These are phyloP conservation scores for Mesorhabditis spiculigera DNA, from an alignment of 2,888 invertebrate species.

Conservation along the genomic window DNA sequence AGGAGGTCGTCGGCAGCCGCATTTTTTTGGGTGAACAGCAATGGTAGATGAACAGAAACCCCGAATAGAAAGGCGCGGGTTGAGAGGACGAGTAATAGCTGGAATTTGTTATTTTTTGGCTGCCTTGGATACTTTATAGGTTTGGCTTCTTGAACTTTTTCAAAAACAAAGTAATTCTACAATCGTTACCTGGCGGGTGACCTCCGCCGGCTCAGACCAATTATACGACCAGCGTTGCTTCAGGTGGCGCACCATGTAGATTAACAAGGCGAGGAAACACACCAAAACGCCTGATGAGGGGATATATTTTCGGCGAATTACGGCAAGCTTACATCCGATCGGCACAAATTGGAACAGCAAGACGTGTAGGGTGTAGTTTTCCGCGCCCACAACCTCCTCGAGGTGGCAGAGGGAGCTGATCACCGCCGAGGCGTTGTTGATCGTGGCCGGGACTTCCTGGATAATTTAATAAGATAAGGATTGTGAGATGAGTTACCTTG, in stretches of 20 bases:
- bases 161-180: slow-evolving; percentile 10
- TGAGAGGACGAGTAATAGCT: slow-evolving; percentile 23
- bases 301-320: not conserved
- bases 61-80: slow-evolving; percentile 31
- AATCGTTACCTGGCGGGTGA: slow-evolving; percentile 19
- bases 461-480: too few relatives aligned
- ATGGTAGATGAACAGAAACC: slow-evolving; percentile 30
- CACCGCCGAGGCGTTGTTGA: slow-evolving; percentile 21
- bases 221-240: slow-evolving; percentile 38
- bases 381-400: slow-evolving; percentile 33
- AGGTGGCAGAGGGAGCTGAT: slow-evolving; percentile 29
- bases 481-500: not conserved
- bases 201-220: slow-evolving; percentile 31
- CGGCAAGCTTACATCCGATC: slow-evolving; percentile 18
- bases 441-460: slow-evolving; percentile 14
- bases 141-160: not conserved
- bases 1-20: slow-evolving; percentile 23
- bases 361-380: slow-evolving; percentile 20
- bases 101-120: not conserved
- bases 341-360: slow-evolving; percentile 31
- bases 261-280: slow-evolving; percentile 16
- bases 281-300: slow-evolving; percentile 18
- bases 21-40: slow-evolving; percentile 23
- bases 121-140: not conserved
- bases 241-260: slow-evolving; percentile 26